Evolutionary conservation across 2,797 vertebrate genomes (phyloP), one percentile per base, ranked within the genome.

Genomic region (Lepus oiostolus): DNA sequence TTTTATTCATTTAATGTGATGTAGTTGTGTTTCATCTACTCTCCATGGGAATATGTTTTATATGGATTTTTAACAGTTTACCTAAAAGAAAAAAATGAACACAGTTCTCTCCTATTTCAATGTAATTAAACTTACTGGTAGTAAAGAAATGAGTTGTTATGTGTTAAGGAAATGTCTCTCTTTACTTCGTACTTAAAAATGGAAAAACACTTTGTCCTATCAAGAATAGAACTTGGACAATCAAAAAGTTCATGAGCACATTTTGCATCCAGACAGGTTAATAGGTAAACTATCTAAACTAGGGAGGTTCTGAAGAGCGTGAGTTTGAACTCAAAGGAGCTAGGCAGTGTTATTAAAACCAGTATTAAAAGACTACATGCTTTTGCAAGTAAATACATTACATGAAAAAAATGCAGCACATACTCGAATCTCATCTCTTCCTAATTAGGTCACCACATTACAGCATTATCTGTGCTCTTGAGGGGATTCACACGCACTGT

Each of bases 181-280:
- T 47, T 82, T 62, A 32, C n/a, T 93, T 71, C 62, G 5, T 54
- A 74, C 77, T 96, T 94, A 54, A 96, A 96, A 96, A 93, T 26
- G 30, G 10, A 8, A 75, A 94, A 75, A 17, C 1, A 74, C 14
- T 95, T 92, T 63, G 32, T 76, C 28, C 3, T 72, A 88, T 85
- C 62, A 52, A 76, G 80, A 91, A 81, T 28, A 60, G 8, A 91
- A 90, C 8, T 72, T 93, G 32, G 0, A 82, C 75, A 92, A 50
- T 81, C 22, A 47, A 76, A 70, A 77, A 91, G 50, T 85, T 88
- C 35, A 50, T 63, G 65, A 58, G 9, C 21, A 8, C 17, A 3
- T 71, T 81, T 89, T 72, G 28, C n/a, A 13, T 81, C n/a, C 62
- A 87, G 76, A 84, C 6, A 81, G 24, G 22, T 76, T 81, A 86